Conservation (phyloP, 1,140 invertebrate species). For the Mesaphorura yosii region DNA sequence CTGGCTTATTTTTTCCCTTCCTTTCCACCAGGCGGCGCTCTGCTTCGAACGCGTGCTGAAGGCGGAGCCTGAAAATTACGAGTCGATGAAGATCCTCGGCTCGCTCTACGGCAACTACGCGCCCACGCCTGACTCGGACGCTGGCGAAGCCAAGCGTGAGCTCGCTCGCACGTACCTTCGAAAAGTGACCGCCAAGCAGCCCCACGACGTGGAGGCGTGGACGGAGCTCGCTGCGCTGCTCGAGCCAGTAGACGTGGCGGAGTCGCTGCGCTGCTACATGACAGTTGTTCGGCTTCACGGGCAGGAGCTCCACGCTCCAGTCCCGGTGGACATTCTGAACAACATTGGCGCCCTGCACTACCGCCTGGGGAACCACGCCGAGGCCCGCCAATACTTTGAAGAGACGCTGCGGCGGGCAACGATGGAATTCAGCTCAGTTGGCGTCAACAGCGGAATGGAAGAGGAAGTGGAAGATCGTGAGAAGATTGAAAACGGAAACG, state of each 20-base stretch:
- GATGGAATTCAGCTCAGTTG: too few species aligned
- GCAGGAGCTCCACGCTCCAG: conserved; percentile 85
- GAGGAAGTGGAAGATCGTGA: too few species aligned
- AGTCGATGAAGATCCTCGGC: conserved; percentile 98
- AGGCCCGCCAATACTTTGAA: conserved; percentile 74
- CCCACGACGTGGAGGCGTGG: conserved; percentile 98
- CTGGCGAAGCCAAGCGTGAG: conserved; percentile 77
- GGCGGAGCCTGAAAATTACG: conserved; percentile 92
- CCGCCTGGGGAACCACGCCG: conserved; percentile 64
- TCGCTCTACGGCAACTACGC: conserved; percentile 87
- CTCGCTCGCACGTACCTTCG: conserved; percentile 80
- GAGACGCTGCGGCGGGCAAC: conserved; percentile 70
- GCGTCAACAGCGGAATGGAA: too few species aligned
- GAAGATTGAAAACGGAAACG: too few species aligned
- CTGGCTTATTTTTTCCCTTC: neutral
- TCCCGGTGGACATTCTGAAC: conserved; percentile 95
- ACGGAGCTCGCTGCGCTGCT: conserved; percentile 97
- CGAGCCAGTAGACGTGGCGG: conserved; percentile 84
- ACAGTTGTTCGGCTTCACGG: conserved; percentile 85
- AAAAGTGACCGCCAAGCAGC: conserved; percentile 91
- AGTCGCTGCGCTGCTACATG: conserved; percentile 75
- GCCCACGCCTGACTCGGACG: conserved; percentile 70
- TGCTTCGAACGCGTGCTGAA: conserved; percentile 99
- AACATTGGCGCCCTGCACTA: conserved; percentile 95
- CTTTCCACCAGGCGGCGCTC: conserved; percentile 65